A percentile compares a stretch with the other conserved stretches of the same genome.
Evolutionary conservation across 2,113 vertebrate genomes (phyloP).

Genomic region (Rhinogobius similis): DNA sequence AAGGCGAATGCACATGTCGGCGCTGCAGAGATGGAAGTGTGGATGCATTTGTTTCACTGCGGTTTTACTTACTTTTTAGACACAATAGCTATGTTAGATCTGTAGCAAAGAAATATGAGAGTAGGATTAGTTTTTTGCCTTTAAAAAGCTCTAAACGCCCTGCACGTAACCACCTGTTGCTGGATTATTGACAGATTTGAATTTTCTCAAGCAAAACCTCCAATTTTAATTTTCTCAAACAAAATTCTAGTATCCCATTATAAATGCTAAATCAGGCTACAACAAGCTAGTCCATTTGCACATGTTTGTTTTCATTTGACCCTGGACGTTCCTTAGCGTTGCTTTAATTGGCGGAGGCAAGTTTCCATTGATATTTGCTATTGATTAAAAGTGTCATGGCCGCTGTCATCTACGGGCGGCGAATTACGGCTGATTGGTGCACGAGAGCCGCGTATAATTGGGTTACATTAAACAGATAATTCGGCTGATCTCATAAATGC

Average conservation of each 20-base stretch:
- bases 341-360: constrained; percentile 54
- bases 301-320: constrained; percentile 14
- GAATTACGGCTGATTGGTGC: constrained; percentile 72
- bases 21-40: no score
- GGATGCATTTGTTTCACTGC: no score
- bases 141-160: no score
- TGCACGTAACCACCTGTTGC: no score
- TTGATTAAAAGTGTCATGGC: constrained; percentile 62
- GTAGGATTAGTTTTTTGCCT: no score
- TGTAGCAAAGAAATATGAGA: no score
- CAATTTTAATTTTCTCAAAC: neutral
- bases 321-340: constrained; percentile 30
- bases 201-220: no score
- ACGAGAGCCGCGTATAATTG: constrained; percentile 71
- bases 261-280: neutral
- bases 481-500: constrained; percentile 74
- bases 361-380: constrained; percentile 66
- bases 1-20: no score
- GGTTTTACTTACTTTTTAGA: no score
- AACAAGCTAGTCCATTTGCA: neutral
- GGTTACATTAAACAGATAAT: constrained; percentile 76
- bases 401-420: constrained; percentile 60
- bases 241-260: neutral
- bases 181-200: no score
- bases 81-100: no score